These are phyloP conservation scores for Drosophila pseudotakahashii DNA, from an alignment of 2,888 invertebrate species.

Conservation along the genomic window DNA sequence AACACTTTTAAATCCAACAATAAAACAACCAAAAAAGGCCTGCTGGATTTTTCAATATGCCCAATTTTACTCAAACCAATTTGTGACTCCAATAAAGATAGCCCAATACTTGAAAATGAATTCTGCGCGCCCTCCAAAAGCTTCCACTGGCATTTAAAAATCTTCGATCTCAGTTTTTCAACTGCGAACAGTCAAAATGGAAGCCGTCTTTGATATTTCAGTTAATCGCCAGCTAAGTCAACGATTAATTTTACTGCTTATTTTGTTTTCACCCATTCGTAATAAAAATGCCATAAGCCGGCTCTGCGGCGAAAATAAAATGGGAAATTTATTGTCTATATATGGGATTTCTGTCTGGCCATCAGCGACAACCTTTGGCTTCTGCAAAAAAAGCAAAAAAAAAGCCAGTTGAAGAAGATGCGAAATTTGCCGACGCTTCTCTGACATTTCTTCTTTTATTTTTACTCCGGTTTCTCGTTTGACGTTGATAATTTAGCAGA, in stretches of 20 bases:
- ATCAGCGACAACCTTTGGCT: conserved; percentile 63
- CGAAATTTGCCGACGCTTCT: conserved; percentile 29
- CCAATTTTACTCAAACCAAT: conserved; percentile 7
- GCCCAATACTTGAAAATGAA: conserved; percentile 10
- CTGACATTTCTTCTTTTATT: conserved; percentile 6
- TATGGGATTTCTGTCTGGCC: conserved; percentile 38
- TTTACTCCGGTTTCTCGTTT: conserved; percentile 46
- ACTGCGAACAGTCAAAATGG: conserved; percentile 50
- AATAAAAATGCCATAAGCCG: conserved; percentile 62
- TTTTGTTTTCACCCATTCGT: conserved; percentile 69
- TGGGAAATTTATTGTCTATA: conserved; percentile 74
- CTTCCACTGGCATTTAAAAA: conserved; percentile 21
- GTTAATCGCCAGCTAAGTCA: conserved; percentile 64
- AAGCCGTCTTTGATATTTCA: conserved; percentile 50
- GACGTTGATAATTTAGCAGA: conserved; percentile 71
- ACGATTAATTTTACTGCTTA: conserved; percentile 77
- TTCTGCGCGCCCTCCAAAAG: conserved; percentile 6
- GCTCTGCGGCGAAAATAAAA: conserved; percentile 65
- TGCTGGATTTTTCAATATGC: neutral
- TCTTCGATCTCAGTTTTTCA: conserved; percentile 2
- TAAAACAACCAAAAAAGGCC: neutral
- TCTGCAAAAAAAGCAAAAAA: conserved; percentile 57
- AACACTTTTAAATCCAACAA: neutral
- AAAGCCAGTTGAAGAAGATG: conserved; percentile 28
- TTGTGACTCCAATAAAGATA: conserved; percentile 18